Base-by-base conservation (phyloP, 2,888 invertebrate species). In the Elegia similella region DNA sequence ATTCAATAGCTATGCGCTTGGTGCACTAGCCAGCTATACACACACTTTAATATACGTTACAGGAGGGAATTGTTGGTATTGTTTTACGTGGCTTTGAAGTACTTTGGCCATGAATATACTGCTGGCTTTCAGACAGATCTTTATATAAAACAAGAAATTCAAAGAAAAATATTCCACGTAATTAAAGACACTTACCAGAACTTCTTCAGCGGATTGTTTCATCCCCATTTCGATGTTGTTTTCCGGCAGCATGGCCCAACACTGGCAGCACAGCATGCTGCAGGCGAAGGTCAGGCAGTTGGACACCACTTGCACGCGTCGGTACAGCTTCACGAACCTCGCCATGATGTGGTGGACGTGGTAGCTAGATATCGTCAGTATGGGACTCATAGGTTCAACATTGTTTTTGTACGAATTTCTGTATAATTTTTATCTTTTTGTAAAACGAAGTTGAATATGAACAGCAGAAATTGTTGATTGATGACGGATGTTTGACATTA, bases 191-290 rank as follows among this genome's bases (percentile, higher is more conserved):
- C 23, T 50, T 1, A 55, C 23, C 34, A 34, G n/a, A 10, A n/a
- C 23, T 42, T 23, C 56, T 13, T 48, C 7, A 30, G 42, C 16
- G 13, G n/a, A 13, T 7, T 3, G 2, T 23, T 56, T 38, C 15
- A 16, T 6, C 6, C 23, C 48, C 7, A 29, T 23, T 8, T 17
- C 29, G 3, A 23, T 12, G 7, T 34, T 17, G 16, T 29, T 46
- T 7, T 29, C n/a, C 12, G 56, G 60, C 48, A 58, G 32, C 34
- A 62, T 59, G 7, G 59, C 59, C 42, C 62, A 59, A 52, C 69
- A 67, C 16, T 63, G 62, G 53, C 68, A 68, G 60, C 67, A 69
- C 12, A 67, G n/a, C 3, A 55, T 38, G 8, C 62, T 55, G 1
- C 65, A 42, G 6, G 57, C 23, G 12, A 66, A 58, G 0, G 66